Conservation (phyloP, 1,140 invertebrate genomes). For the Drosophila paulistorum region DNA sequence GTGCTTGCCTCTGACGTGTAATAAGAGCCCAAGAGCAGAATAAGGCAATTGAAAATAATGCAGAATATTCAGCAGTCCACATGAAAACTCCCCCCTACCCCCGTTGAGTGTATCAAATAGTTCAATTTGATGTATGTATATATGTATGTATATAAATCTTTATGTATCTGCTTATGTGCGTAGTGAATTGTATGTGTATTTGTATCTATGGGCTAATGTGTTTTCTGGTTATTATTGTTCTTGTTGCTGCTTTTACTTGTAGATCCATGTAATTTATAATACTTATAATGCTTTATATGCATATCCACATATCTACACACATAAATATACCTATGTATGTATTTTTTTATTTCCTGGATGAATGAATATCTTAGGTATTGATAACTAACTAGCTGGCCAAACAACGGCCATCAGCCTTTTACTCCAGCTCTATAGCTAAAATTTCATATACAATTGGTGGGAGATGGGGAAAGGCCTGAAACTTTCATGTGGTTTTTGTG, state of each 20-base stretch:
- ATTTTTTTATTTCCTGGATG: constrained; percentile 23
- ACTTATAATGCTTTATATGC: constrained; percentile 54
- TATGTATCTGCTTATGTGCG: not conserved
- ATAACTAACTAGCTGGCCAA: constrained; percentile 34
- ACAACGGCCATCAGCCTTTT: not conserved
- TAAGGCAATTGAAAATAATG: no score
- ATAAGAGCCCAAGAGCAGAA: no score
- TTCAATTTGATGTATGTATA: not conserved
- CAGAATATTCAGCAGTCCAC: no score
- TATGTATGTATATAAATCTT: no score
- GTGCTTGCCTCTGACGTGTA: no score
- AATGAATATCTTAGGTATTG: constrained; percentile 44
- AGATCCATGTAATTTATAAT: constrained; percentile 63
- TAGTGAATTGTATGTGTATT: not conserved
- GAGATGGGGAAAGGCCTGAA: not conserved
- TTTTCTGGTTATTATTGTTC: not conserved
- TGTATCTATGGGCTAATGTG: constrained; percentile 1
- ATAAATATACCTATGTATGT: not conserved
- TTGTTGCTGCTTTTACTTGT: not conserved
- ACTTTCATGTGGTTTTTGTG: constrained; percentile 71
- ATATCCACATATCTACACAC: constrained; percentile 29
- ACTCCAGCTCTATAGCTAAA: not conserved
- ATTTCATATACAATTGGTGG: constrained; percentile 3
- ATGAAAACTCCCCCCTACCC: no score
- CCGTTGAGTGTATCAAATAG: not conserved